Conservation (phyloP, 1,140 invertebrate species). For the Luehdorfia chinensis region DNA sequence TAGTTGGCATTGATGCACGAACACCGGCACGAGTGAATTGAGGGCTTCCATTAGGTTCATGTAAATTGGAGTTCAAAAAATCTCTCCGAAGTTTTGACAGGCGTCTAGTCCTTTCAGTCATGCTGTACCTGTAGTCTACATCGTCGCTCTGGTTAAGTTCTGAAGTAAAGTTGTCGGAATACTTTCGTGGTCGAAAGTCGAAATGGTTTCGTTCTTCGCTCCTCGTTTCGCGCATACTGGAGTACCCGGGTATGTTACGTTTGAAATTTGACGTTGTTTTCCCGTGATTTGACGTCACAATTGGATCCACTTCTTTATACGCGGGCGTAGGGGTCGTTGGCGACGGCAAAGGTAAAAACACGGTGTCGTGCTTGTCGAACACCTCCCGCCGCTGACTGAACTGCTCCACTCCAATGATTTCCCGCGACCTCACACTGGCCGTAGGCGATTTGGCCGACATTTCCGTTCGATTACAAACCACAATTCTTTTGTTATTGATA, state of each 20-base stretch:
- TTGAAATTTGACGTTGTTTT: slow-evolving; percentile 68
- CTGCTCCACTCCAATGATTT: slow-evolving; percentile 67
- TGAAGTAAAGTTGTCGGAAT: slow-evolving; percentile 70
- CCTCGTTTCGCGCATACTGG: slow-evolving; percentile 64
- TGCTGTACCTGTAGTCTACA: slow-evolving; percentile 59
- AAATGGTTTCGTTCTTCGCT: slow-evolving; percentile 47
- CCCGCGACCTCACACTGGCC: slow-evolving; percentile 64
- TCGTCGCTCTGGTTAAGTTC: slow-evolving; percentile 63
- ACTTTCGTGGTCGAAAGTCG: slow-evolving; percentile 63
- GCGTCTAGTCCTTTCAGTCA: slow-evolving; percentile 61
- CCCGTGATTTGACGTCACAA: slow-evolving; percentile 67
- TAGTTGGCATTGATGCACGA: slow-evolving; percentile 57
- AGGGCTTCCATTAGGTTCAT: slow-evolving; percentile 54
- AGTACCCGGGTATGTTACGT: slow-evolving; percentile 58
- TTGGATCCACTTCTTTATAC: slow-evolving; percentile 57
- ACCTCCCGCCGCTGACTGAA: slow-evolving; percentile 72
- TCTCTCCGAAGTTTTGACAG: slow-evolving; percentile 60
- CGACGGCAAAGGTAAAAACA: slow-evolving; percentile 58
- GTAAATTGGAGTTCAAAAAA: slow-evolving; percentile 63
- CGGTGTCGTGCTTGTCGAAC: slow-evolving; percentile 69
- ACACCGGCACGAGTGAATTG: slow-evolving; percentile 52
- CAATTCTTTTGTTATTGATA: slow-evolving; percentile 71
- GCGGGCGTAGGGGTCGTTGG: slow-evolving; percentile 36
- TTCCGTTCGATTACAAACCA: slow-evolving; percentile 71
- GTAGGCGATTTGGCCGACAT: slow-evolving; percentile 72